These are phyloP conservation scores for Coenonympha arcania DNA, from an alignment of 2,888 invertebrate species.

Conservation along the genomic window DNA sequence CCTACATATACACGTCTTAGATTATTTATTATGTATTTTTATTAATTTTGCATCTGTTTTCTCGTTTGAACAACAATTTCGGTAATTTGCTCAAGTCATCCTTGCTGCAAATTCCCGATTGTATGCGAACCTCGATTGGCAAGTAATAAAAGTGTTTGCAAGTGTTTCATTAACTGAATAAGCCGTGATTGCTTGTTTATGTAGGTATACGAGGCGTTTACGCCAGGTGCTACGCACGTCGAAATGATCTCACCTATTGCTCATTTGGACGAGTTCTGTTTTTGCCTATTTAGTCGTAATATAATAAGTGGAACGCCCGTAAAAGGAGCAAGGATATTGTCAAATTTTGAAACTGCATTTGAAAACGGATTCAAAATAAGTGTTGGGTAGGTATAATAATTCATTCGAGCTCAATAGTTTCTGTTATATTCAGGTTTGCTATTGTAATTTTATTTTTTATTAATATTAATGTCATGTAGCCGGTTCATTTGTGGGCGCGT, in stretches of 20 bases:
- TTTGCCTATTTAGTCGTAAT: slow-evolving; percentile 11
- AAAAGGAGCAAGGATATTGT: slow-evolving; percentile 5
- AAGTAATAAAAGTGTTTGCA: slow-evolving; percentile 3
- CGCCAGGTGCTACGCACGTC: slow-evolving; percentile 40
- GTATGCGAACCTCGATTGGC: slow-evolving; percentile 6
- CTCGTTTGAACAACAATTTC: neutral
- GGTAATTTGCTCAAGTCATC: slow-evolving; percentile 8
- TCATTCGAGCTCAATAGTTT: too few species aligned
- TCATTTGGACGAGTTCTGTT: slow-evolving; percentile 40
- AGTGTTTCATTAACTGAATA: slow-evolving; percentile 16
- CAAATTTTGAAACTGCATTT: neutral
- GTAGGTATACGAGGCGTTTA: slow-evolving; percentile 41
- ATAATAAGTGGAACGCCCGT: slow-evolving; percentile 14
- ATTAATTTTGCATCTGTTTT: too few species aligned
- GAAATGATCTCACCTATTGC: slow-evolving; percentile 66
- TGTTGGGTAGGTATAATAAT: too few species aligned
- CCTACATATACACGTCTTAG: neutral
- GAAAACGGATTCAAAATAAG: neutral
- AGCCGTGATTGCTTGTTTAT: slow-evolving; percentile 34
- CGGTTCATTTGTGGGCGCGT: neutral
- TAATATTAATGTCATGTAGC: neutral
- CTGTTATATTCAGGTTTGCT: neutral
- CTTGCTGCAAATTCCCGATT: slow-evolving; percentile 5
- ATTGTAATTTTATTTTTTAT: neutral
- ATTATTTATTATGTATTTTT: too few species aligned